These are phyloP conservation scores for Neopipo cinnamomea DNA, from an alignment of 2,113 vertebrate genomes.

Conservation along the genomic window DNA sequence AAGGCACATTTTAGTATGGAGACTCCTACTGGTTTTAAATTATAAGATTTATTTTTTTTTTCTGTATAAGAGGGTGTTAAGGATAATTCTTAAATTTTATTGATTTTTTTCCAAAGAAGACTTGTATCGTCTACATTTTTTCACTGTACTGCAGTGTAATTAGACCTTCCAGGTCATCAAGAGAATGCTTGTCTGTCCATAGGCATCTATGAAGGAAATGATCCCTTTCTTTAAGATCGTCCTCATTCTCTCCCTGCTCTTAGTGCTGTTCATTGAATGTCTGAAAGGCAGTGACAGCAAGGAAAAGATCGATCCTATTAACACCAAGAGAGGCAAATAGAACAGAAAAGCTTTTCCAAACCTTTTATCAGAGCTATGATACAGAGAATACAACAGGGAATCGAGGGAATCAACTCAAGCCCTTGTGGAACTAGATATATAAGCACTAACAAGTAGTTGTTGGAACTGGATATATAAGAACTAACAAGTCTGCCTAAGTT, in stretches of 20 bases:
- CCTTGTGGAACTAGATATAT: not conserved
- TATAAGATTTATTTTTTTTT: not conserved
- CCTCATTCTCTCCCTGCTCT: not conserved
- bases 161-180: not conserved
- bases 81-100: not conserved
- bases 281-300: not conserved
- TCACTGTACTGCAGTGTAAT: not conserved
- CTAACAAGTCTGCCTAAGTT: not conserved
- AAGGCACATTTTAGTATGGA: not conserved
- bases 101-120: not conserved
- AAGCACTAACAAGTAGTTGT: not conserved
- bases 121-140: not conserved
- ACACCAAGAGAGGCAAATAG: not conserved
- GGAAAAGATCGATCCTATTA: not conserved
- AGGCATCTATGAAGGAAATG: not conserved
- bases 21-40: not conserved
- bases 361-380: not conserved
- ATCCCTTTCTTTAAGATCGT: not conserved
- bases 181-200: not conserved
- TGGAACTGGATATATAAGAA: no score
- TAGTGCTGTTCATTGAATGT: not conserved
- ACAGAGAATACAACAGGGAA: not conserved
- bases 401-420: not conserved
- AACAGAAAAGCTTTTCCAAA: not conserved
- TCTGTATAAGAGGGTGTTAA: not conserved